Evolutionary conservation across 2,113 vertebrate species (phyloP).

Genomic region (Vidua chalybeata): DNA sequence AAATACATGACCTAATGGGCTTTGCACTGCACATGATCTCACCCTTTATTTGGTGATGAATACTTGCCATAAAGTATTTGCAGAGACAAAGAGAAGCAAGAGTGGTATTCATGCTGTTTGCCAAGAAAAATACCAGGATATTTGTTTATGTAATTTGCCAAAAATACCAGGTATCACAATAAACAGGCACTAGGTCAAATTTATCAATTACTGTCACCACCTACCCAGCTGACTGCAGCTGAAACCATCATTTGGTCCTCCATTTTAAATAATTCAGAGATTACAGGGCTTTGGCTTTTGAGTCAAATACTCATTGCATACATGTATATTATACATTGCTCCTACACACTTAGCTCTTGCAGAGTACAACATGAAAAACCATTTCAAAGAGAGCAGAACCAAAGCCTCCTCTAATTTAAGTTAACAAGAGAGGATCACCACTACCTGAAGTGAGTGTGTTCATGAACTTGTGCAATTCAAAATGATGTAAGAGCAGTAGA

Average conservation of each 20-base stretch:
- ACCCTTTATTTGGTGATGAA: conserved; percentile 13
- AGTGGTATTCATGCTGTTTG: neutral
- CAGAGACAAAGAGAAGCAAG: neutral
- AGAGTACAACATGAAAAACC: neutral
- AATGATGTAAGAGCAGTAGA: neutral
- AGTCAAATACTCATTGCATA: neutral
- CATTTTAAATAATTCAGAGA: neutral
- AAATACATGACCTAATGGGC: neutral
- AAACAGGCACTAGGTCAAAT: neutral
- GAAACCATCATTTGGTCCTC: neutral
- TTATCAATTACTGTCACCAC: neutral
- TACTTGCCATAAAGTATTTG: neutral
- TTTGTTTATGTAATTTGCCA: conserved; percentile 4
- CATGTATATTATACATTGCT: neutral
- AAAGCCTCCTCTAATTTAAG: neutral
- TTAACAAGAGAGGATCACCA: neutral
- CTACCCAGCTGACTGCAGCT: neutral
- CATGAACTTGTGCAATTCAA: neutral
- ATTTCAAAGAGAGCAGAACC: neutral
- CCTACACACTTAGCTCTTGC: neutral
- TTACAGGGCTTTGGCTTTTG: neutral
- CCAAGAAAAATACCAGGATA: conserved; percentile 22
- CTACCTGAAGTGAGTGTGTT: neutral
- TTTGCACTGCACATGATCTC: neutral
- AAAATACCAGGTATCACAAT: conserved; percentile 16